These are phyloP conservation scores for Propithecus coquereli DNA, from an alignment of 2,113 vertebrate species.

Conservation along the genomic window DNA sequence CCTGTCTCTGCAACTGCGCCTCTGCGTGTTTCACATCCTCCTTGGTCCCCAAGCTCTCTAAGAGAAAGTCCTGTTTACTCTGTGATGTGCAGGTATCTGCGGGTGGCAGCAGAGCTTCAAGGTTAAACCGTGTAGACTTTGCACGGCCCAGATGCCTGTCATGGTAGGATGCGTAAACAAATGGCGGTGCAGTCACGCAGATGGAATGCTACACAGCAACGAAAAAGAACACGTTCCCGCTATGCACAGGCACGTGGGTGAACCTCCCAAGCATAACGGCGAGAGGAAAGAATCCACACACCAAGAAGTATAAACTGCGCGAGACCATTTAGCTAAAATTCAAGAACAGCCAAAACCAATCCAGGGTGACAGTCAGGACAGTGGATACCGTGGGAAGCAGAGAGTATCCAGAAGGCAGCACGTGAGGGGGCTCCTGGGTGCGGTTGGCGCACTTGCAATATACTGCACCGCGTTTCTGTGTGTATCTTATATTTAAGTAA, in stretches of 20 bases:
- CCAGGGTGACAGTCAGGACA: neutral
- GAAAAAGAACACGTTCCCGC: neutral
- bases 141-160: neutral
- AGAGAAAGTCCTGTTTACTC: neutral
- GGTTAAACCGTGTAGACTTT: neutral
- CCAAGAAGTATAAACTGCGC: neutral
- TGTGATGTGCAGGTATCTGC: neutral
- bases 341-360: neutral
- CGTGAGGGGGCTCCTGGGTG: neutral
- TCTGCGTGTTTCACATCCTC: neutral
- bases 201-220: neutral
- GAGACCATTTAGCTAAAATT: neutral
- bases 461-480: rapidly evolving
- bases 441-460: rapidly evolving
- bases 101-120: slow-evolving; percentile 18
- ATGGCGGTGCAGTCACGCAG: rapidly evolving
- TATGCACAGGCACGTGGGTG: rapidly evolving
- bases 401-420: rapidly evolving
- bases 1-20: neutral
- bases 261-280: rapidly evolving
- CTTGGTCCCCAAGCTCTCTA: neutral
- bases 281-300: neutral
- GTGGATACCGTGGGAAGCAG: no score
- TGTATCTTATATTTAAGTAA: no score
- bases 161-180: neutral